Base-by-base conservation (phyloP, 2,888 invertebrate genomes). In the Hydroisotoma schaefferi region DNA sequence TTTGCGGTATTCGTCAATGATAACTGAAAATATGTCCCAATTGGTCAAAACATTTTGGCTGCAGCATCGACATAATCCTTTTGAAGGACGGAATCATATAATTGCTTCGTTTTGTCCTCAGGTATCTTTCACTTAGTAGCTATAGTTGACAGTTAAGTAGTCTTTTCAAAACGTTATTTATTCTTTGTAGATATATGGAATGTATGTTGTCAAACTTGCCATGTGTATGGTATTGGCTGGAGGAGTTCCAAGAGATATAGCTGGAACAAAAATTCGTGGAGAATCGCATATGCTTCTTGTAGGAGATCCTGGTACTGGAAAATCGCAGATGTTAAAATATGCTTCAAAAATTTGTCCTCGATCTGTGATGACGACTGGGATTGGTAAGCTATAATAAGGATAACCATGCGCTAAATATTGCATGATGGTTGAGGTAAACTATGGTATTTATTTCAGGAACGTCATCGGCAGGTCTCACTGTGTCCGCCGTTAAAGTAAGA, bases 261-360 rank as follows among this genome's bases (percentile, higher is more conserved):
- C 74, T 72, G 83, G 83, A n/a, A 80, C 81, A 4, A 77, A 78
- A 68, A 78, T 84, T 15, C 75, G 94, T 63, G 90, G 90, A 2
- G 90, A 93, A 75, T 85, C 89, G 22, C 94, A 94, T 79, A 78
- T 94, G 65, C 78, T 94, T 54, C 76, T 94, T 26, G 87, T 93
- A 23, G 94, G 94, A 3, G 94, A 94, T 80, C 81, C 81, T 65
- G 92, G 93, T 15, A 91, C 92, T 1, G 93, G 90, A 4, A 93
- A 93, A 76, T 92, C 93, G 0, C 90, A 92, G 76, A 78, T 94
- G 53, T 79, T 94, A 26, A 83, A 86, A 67, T 85, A 87, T 64
- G 87, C 86, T 2, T 78, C 84, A 4, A 83, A 82, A 76, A 76
- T 81, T 81, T 76, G 84, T 81, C 83, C 87, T 0, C 81, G 92